Percentiles rank a stretch among this genome's conserved stretches.
Evolutionary conservation across 2,797 vertebrate species (phyloP).

Genomic region (Hoplostethus mediterraneus): DNA sequence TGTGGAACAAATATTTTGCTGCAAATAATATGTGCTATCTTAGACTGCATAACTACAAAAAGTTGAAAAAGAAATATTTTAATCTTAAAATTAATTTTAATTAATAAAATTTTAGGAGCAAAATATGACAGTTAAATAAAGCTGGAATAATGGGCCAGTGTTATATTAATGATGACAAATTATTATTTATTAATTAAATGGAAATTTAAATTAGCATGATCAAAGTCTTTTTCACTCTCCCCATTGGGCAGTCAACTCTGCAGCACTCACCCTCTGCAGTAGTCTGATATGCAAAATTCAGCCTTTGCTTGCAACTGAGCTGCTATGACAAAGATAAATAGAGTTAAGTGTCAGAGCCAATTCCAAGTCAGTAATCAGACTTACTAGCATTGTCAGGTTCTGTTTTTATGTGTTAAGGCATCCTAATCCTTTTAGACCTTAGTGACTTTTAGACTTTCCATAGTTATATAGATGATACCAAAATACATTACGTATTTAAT

Average conservation of each 20-base stretch:
- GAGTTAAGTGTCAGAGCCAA: neutral
- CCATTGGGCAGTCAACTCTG: neutral
- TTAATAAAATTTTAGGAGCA: neutral
- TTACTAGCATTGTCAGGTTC: neutral
- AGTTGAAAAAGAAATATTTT: too few species aligned
- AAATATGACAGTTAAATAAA: neutral
- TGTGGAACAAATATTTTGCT: too few species aligned
- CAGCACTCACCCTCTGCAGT: too few species aligned
- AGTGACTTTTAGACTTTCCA: too few species aligned
- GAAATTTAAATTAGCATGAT: neutral
- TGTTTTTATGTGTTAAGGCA: too few species aligned
- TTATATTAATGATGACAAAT: neutral
- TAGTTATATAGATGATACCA: too few species aligned
- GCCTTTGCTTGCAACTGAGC: neutral
- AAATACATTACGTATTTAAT: too few species aligned
- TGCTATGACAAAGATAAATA: neutral
- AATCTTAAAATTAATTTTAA: too few species aligned
- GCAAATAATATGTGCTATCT: too few species aligned
- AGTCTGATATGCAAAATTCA: neutral
- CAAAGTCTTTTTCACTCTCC: neutral
- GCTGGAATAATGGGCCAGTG: neutral
- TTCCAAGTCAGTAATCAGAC: neutral
- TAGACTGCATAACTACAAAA: too few species aligned
- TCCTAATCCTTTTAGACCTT: neutral
- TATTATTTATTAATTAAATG: neutral